These are phyloP conservation scores for Luehdorfia chinensis DNA, from an alignment of 1,140 invertebrate species.

Conservation along the genomic window DNA sequence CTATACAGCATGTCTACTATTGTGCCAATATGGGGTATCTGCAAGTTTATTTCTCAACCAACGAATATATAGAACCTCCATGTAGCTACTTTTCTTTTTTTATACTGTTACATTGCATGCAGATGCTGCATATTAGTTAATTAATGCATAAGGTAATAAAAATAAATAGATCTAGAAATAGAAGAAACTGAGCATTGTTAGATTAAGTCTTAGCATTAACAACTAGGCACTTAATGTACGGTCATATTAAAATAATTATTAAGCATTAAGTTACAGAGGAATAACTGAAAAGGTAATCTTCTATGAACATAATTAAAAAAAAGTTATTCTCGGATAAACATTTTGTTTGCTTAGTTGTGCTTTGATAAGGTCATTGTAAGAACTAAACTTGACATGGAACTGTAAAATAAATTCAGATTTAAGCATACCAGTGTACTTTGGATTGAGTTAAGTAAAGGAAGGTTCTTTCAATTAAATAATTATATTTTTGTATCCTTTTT, in stretches of 20 bases:
- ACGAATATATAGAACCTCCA: not conserved
- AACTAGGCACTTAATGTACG: too few species aligned
- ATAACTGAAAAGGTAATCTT: too few species aligned
- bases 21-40: constrained; percentile 30
- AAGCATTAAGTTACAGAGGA: too few species aligned
- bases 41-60: constrained; percentile 12
- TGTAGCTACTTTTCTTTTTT: too few species aligned
- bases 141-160: constrained; percentile 1
- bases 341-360: constrained; percentile 6
- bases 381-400: constrained; percentile 3
- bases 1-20: constrained; percentile 24
- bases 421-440: not conserved
- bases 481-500: not conserved
- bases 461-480: constrained; percentile 8
- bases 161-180: too few species aligned
- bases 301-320: too few species aligned
- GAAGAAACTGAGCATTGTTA: too few species aligned
- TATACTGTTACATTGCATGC: not conserved
- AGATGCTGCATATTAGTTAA: constrained; percentile 14
- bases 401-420: constrained; percentile 7
- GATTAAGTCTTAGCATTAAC: not conserved
- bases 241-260: too few species aligned
- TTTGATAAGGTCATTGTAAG: too few species aligned
- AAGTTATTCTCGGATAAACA: too few species aligned
- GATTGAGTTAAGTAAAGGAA: constrained; percentile 7